Evolutionary conservation across 2,888 invertebrate genomes (phyloP).

Genomic region (Orchesella flavescens): DNA sequence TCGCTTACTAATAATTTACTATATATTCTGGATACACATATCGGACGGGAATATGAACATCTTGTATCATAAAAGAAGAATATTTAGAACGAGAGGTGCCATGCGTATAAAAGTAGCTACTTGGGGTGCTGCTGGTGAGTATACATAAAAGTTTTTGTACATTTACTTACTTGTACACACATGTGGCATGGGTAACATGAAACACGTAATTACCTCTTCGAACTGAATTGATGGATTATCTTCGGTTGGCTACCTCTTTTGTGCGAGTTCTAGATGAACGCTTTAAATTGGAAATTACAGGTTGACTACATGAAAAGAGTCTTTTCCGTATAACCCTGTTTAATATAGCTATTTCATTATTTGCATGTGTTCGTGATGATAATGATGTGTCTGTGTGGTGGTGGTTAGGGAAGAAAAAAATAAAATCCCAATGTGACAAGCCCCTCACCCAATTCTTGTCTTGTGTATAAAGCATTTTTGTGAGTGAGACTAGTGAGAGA

Average conservation of each 20-base stretch:
- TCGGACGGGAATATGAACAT: no score
- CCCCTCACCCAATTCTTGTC: no score
- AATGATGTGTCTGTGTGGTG: background rate
- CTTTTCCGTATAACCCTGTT: background rate
- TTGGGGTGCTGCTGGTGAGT: no score
- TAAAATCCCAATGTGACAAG: background rate
- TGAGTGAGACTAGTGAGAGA: background rate
- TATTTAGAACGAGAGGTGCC: no score
- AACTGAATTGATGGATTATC: conserved; percentile 19
- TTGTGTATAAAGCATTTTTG: no score
- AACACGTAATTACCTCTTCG: background rate
- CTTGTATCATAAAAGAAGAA: no score
- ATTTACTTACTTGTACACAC: no score
- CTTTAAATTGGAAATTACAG: conserved; percentile 13
- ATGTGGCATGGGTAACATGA: background rate
- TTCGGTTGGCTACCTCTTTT: conserved; percentile 1
- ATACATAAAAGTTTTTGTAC: no score
- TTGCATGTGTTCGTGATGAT: conserved; percentile 8
- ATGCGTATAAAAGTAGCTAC: no score
- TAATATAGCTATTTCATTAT: conserved; percentile 2
- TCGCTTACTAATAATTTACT: no score
- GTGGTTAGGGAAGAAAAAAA: background rate
- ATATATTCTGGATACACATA: no score
- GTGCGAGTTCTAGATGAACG: background rate
- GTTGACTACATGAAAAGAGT: background rate